Evolutionary conservation across 2,888 invertebrate species (phyloP).

Genomic region (Ornithoptera alexandrae): DNA sequence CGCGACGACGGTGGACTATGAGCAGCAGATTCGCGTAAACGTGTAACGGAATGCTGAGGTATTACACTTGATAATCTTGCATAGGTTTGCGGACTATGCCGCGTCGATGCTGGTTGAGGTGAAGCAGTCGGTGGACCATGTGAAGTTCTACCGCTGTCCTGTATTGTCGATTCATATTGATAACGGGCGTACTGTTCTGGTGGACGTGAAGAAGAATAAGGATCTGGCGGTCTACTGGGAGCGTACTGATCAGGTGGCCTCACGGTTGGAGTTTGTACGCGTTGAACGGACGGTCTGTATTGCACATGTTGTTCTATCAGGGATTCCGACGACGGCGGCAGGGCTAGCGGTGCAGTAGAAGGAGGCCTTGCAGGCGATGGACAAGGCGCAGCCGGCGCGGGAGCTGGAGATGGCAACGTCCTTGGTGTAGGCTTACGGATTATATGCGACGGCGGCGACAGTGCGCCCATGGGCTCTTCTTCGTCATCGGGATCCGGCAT

Average conservation of each 20-base stretch:
- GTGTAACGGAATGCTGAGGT: constrained; percentile 60
- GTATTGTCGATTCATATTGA: constrained; percentile 57
- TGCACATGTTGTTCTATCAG: constrained; percentile 50
- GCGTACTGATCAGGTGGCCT: constrained; percentile 64
- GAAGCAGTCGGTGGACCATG: constrained; percentile 55
- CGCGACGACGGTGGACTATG: constrained; percentile 63
- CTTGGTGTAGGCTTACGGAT: constrained; percentile 69
- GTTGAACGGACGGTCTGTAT: constrained; percentile 55
- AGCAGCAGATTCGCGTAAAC: constrained; percentile 58
- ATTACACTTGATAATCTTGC: constrained; percentile 61
- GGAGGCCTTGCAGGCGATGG: constrained; percentile 50
- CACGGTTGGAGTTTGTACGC: constrained; percentile 61
- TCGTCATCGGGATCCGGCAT: constrained; percentile 70
- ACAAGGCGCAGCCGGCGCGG: constrained; percentile 52
- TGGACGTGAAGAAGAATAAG: constrained; percentile 63
- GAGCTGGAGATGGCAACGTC: constrained; percentile 64
- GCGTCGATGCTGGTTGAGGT: constrained; percentile 60
- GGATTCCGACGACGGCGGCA: constrained; percentile 48
- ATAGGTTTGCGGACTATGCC: constrained; percentile 69
- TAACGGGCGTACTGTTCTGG: constrained; percentile 63
- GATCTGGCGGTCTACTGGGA: constrained; percentile 64
- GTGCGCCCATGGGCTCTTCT: constrained; percentile 59
- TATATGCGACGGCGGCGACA: constrained; percentile 75
- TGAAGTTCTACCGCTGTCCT: constrained; percentile 55
- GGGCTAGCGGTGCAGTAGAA: constrained; percentile 46